These are phyloP conservation scores for Antedon mediterranea DNA, from an alignment of 53 echinoderm and acorn worm species.

Conservation along the genomic window DNA sequence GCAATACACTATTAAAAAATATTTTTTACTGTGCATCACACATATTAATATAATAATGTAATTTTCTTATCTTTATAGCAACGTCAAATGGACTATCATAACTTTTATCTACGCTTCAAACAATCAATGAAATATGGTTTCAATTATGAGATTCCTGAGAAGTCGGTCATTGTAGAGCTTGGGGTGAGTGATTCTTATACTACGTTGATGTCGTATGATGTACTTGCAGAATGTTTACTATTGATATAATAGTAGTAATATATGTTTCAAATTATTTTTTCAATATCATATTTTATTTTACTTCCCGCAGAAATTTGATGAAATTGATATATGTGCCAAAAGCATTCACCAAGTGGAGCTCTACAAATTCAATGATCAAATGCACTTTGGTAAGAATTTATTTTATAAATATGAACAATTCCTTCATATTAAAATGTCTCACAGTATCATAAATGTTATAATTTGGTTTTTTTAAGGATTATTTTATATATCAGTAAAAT, in stretches of 20 bases:
- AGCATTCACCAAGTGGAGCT: slow-evolving; percentile 94
- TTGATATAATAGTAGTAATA: no score
- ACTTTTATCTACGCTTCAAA: slow-evolving; percentile 70
- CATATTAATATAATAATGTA: background rate
- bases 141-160: slow-evolving; percentile 56
- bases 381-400: slow-evolving; percentile 40
- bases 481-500: no score
- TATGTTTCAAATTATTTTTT: background rate
- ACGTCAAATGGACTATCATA: slow-evolving; percentile 89
- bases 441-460: no score
- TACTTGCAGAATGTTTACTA: no score
- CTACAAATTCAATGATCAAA: slow-evolving; percentile 66
- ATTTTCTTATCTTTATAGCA: slow-evolving; percentile 22
- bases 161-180: slow-evolving; percentile 37
- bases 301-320: slow-evolving; percentile 71
- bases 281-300: slow-evolving; percentile 5
- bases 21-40: background rate
- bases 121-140: slow-evolving; percentile 48
- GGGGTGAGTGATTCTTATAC: no score
- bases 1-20: no score
- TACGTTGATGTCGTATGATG: no score
- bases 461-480: no score
- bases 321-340: slow-evolving; percentile 76
- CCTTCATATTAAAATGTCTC: no score
- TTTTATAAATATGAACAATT: background rate